phyloP scores from a whole-genome alignment of 2,888 invertebrate species.

The Apeira syringaria region DNA sequence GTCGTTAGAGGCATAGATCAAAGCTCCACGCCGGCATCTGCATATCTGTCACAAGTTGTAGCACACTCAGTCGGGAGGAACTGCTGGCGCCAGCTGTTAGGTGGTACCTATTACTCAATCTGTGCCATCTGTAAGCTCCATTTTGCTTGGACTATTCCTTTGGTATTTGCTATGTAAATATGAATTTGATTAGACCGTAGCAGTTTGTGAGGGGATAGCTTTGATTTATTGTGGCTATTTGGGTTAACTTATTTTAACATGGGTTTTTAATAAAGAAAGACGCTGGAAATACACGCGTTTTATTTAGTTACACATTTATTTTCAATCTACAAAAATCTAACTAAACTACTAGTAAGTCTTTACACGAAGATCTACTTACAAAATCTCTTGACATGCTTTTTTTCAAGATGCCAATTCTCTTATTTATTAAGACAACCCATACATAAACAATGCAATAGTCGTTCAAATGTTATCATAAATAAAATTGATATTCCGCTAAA shows the following conservation, averaged over 20 bases:
- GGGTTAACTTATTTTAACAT: neutral
- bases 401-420: no score
- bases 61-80: constrained; percentile 2
- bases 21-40: constrained; percentile 59
- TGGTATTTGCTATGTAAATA: constrained; percentile 14
- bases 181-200: neutral
- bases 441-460: no score
- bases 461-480: no score
- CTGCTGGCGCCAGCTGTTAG: constrained; percentile 56
- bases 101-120: neutral
- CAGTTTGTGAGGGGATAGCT: neutral
- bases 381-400: no score
- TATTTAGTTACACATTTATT: no score
- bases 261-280: no score
- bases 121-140: constrained; percentile 48
- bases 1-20: constrained; percentile 59
- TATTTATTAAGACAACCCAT: no score
- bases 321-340: no score
- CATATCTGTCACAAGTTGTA: constrained; percentile 43
- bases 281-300: no score
- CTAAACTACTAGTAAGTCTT: no score
- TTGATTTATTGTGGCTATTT: neutral
- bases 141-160: constrained; percentile 14
- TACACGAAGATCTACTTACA: no score
- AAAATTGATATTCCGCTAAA: no score